phyloP scores from a whole-genome alignment of 2,113 vertebrate species.

The Tylochromis polylepis region DNA sequence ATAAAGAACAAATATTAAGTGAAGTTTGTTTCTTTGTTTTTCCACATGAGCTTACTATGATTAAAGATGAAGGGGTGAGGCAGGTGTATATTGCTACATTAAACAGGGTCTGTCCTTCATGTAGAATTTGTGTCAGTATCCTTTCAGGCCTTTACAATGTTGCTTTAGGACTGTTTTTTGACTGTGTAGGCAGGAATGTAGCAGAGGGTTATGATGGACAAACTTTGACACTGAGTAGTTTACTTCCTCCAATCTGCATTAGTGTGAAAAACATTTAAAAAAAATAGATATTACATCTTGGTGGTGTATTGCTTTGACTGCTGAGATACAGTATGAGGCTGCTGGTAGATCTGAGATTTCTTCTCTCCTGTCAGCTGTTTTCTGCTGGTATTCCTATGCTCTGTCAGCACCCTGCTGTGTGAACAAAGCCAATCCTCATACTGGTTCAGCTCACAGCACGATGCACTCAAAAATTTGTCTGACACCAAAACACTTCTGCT shows the following conservation, averaged over 20 bases:
- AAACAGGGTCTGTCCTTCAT: not conserved
- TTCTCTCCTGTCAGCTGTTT: slow-evolving; percentile 6
- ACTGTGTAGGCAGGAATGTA: not conserved
- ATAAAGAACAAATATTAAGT: not conserved
- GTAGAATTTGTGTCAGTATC: not conserved
- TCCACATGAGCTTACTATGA: not conserved
- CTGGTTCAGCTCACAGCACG: slow-evolving; percentile 49
- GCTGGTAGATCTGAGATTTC: slow-evolving; percentile 14
- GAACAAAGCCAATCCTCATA: slow-evolving; percentile 43
- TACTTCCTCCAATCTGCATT: not conserved
- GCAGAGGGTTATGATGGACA: not conserved
- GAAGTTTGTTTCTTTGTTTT: not conserved
- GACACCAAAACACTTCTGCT: slow-evolving; percentile 24
- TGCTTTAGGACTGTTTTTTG: not conserved
- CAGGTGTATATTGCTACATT: not conserved
- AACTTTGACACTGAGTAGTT: not conserved
- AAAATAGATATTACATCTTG: not conserved
- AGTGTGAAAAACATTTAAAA: no score
- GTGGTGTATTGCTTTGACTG: not conserved
- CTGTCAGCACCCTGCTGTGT: slow-evolving; percentile 38
- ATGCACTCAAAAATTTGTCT: not conserved
- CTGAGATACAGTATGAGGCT: not conserved
- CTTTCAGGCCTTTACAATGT: not conserved
- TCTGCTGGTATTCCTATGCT: not conserved
- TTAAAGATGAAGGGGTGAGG: not conserved